These are phyloP conservation scores for Adelosebastes latens DNA, from an alignment of 2,797 vertebrate species.

Conservation along the genomic window DNA sequence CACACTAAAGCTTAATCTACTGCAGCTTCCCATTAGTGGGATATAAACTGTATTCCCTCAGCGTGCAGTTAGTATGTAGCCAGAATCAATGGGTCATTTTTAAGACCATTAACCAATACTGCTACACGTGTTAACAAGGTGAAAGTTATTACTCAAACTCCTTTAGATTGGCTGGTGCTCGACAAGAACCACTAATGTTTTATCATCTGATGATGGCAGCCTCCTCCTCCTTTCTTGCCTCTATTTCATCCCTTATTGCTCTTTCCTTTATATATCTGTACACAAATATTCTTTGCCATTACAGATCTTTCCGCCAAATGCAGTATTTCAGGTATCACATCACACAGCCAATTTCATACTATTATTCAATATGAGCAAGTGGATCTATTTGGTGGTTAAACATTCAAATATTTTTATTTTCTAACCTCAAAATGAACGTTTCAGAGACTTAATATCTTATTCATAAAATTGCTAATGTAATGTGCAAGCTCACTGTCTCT, in stretches of 20 bases:
- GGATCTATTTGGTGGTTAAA: background rate
- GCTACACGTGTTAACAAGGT: conserved; percentile 1
- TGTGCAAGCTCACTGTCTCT: background rate
- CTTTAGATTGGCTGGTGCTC: background rate
- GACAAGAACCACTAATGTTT: background rate
- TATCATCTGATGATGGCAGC: background rate
- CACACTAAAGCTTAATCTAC: conserved; percentile 38
- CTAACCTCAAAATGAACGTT: background rate
- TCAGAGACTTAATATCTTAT: background rate
- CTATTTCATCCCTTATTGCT: background rate
- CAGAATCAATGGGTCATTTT: conserved; percentile 36
- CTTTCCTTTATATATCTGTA: background rate
- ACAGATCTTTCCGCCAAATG: background rate
- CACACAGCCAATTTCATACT: background rate
- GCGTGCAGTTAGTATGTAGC: conserved; percentile 6
- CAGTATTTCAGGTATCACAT: background rate
- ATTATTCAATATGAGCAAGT: background rate
- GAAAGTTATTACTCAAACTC: background rate
- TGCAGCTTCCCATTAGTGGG: conserved; percentile 5
- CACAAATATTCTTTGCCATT: background rate
- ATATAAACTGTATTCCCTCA: conserved; percentile 13
- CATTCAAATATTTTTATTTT: background rate
- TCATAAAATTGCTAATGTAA: background rate
- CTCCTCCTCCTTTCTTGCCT: background rate
- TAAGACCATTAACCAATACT: conserved; percentile 36